phyloP scores from a whole-genome alignment of 1,140 invertebrate genomes.

The Stenopsyche tienmushanensis region DNA sequence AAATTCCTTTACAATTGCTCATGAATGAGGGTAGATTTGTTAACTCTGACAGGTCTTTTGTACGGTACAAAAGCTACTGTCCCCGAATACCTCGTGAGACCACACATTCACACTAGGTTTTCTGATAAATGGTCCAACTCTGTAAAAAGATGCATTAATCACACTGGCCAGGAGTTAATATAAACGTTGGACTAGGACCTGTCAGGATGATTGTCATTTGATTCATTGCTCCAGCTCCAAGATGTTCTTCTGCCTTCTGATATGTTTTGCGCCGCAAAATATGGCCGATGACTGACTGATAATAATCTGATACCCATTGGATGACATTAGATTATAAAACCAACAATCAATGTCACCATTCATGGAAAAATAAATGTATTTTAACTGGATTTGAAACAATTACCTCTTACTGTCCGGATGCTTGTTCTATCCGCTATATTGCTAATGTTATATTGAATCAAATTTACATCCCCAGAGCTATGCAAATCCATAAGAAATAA shows the following conservation, averaged over 20 bases:
- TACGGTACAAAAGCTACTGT: constrained; percentile 14
- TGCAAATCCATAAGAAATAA: neutral
- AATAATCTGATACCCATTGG: too few relatives aligned
- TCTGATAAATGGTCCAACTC: constrained; percentile 9
- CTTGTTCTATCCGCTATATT: neutral
- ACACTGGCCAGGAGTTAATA: constrained; percentile 1
- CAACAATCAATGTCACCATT: too few relatives aligned
- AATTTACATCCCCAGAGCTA: neutral
- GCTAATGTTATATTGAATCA: neutral
- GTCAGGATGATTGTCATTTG: neutral
- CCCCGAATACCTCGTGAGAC: too few relatives aligned
- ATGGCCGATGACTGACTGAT: too few relatives aligned
- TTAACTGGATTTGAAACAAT: neutral
- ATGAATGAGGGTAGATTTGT: constrained; percentile 16
- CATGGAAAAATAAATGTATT: neutral
- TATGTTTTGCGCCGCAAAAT: too few relatives aligned
- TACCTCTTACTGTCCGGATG: neutral
- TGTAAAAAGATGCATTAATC: constrained; percentile 20
- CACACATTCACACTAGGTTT: neutral
- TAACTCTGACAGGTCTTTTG: constrained; percentile 13
- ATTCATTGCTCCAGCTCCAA: neutral
- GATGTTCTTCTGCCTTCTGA: too few relatives aligned
- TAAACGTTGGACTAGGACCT: neutral
- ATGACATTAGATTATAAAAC: too few relatives aligned
- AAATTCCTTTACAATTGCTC: too few relatives aligned